Conservation (phyloP, 2,888 invertebrate species). For the Cataglyphis altisquamis region DNA sequence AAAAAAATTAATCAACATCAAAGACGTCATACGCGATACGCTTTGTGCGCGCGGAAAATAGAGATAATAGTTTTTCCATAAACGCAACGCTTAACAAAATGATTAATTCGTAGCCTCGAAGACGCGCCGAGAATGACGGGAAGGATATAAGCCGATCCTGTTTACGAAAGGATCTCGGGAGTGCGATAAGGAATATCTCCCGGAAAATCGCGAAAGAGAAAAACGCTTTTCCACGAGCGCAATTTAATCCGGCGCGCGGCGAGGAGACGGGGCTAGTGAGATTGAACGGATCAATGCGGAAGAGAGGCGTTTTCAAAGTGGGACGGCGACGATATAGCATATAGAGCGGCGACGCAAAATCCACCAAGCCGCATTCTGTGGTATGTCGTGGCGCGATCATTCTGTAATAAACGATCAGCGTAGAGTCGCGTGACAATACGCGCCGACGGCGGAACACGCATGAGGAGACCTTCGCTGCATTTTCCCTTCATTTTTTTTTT, state of each 20-base stretch:
- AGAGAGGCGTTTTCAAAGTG: slow-evolving; percentile 46
- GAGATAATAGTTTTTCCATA: neutral
- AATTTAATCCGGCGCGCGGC: slow-evolving; percentile 38
- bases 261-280: slow-evolving; percentile 21
- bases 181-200: slow-evolving; percentile 1
- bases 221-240: slow-evolving; percentile 35
- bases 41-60: slow-evolving; percentile 23
- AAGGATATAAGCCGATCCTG: neutral
- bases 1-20: slow-evolving; percentile 52
- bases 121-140: slow-evolving; percentile 20
- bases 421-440: slow-evolving; percentile 33
- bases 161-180: slow-evolving; percentile 17
- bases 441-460: slow-evolving; percentile 19
- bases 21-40: slow-evolving; percentile 56
- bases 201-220: slow-evolving; percentile 21
- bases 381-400: slow-evolving; percentile 6
- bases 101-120: slow-evolving; percentile 65
- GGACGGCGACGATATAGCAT: slow-evolving; percentile 29
- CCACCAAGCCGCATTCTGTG: slow-evolving; percentile 15
- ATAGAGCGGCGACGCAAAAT: slow-evolving; percentile 31
- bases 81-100: slow-evolving; percentile 64
- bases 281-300: slow-evolving; percentile 56
- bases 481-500: neutral
- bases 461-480: slow-evolving; percentile 11
- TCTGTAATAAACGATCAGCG: slow-evolving; percentile 31